A percentile compares a stretch with the other conserved stretches of the same genome.
These are phyloP conservation scores for Schizopygopsis pylzovi DNA, from an alignment of 2,797 vertebrate genomes.

Conservation along the genomic window DNA sequence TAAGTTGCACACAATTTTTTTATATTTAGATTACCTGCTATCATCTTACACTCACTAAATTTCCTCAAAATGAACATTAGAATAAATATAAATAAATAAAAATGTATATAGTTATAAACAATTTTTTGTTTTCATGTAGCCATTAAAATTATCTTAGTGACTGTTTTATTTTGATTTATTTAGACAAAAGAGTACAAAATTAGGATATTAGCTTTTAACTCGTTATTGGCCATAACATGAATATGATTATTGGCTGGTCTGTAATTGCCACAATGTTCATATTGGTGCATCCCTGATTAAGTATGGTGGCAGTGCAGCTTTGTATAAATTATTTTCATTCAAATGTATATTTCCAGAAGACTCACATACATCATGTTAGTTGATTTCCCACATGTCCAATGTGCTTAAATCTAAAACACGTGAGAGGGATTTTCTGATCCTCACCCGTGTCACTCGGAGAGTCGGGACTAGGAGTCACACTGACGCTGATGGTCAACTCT, in stretches of 20 bases:
- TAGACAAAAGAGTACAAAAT: background rate
- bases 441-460: slow-evolving; percentile 66
- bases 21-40: background rate
- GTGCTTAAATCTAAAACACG: background rate
- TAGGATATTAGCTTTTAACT: background rate
- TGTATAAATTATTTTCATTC: background rate
- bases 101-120: background rate
- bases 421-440: background rate
- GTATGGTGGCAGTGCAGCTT: background rate
- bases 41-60: background rate
- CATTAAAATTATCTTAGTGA: background rate
- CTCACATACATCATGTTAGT: background rate
- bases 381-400: background rate
- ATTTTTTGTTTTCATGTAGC: background rate
- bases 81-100: background rate
- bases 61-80: background rate
- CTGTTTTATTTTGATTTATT: background rate
- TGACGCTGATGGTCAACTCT: slow-evolving; percentile 59
- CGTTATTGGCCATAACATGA: background rate
- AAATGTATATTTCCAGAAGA: background rate
- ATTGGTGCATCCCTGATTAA: background rate
- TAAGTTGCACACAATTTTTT: background rate
- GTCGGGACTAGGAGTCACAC: slow-evolving; percentile 67
- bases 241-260: background rate
- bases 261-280: background rate